Percentiles rank a stretch among this genome's conserved stretches.
Evolutionary conservation across 2,888 invertebrate genomes (phyloP).

Genomic region (Phymatocera aterrima): DNA sequence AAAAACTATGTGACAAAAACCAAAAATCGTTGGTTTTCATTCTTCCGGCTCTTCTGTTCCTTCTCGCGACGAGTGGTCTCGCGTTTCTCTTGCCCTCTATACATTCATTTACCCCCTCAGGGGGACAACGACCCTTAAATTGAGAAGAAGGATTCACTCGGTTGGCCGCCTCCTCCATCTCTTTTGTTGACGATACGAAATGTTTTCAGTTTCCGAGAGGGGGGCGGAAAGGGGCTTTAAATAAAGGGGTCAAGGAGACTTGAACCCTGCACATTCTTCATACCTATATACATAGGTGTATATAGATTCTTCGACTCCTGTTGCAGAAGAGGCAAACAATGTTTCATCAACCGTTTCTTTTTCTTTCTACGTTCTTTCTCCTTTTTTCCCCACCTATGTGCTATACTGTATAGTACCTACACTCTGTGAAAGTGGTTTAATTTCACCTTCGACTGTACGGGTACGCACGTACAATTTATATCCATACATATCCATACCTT

Average conservation of each 20-base stretch:
- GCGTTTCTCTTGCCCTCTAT: slow-evolving; percentile 12
- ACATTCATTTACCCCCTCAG: slow-evolving; percentile 28
- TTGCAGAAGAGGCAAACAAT: not conserved
- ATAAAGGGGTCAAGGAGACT: slow-evolving; percentile 36
- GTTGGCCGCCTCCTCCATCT: slow-evolving; percentile 21
- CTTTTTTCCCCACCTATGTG: too few relatives aligned
- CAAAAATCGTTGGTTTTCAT: slow-evolving; percentile 27
- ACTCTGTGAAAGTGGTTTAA: too few relatives aligned
- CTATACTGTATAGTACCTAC: too few relatives aligned
- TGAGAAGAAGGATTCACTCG: slow-evolving; percentile 40
- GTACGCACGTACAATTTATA: too few relatives aligned
- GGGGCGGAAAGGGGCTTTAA: slow-evolving; percentile 16
- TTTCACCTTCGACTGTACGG: too few relatives aligned
- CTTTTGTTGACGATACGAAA: slow-evolving; percentile 43
- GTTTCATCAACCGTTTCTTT: too few relatives aligned
- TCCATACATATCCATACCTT: too few relatives aligned
- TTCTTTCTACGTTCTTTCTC: too few relatives aligned
- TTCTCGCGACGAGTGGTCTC: slow-evolving; percentile 7
- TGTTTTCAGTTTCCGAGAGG: slow-evolving; percentile 35
- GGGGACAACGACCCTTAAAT: slow-evolving; percentile 37
- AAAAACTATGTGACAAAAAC: slow-evolving; percentile 32
- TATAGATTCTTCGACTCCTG: too few relatives aligned
- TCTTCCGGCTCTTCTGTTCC: too few relatives aligned
- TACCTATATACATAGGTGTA: not conserved
- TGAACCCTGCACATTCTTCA: not conserved